These are phyloP conservation scores for Natator depressus DNA, from an alignment of 2,113 vertebrate genomes.

Conservation along the genomic window DNA sequence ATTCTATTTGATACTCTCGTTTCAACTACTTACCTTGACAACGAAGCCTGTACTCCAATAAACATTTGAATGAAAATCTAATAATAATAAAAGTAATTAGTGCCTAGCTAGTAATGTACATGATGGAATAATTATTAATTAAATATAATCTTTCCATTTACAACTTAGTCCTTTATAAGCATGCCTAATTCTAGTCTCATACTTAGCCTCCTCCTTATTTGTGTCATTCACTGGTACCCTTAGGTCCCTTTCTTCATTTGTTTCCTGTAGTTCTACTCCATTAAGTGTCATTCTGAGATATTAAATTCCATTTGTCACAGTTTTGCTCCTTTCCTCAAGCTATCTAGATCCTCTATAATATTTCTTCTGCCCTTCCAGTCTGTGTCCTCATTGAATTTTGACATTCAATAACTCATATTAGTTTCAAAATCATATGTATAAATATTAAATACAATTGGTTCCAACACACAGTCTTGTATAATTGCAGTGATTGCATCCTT, in stretches of 20 bases:
- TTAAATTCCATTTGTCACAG: constrained; percentile 40
- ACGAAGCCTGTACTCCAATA: not conserved
- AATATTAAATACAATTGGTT: not conserved
- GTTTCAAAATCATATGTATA: not conserved
- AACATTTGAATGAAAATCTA: not conserved
- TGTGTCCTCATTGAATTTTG: not conserved
- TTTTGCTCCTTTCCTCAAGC: constrained; percentile 7
- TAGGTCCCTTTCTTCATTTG: constrained; percentile 41
- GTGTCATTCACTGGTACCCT: constrained; percentile 28
- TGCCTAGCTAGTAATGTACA: not conserved
- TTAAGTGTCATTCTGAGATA: constrained; percentile 36
- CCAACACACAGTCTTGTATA: not conserved
- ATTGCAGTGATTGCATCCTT: not conserved
- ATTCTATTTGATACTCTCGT: not conserved
- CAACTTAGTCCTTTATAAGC: not conserved
- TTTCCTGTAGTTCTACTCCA: constrained; percentile 23
- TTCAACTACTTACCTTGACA: not conserved
- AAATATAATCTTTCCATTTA: not conserved
- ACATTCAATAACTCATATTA: not conserved
- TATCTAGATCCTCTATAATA: not conserved
- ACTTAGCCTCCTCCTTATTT: constrained; percentile 20
- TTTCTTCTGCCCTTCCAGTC: not conserved
- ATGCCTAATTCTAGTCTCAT: not conserved
- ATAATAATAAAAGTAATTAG: not conserved
- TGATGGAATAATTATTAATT: constrained; percentile 36